These are phyloP conservation scores for Acanthopagrus latus DNA, from an alignment of 2,797 vertebrate species.

Conservation along the genomic window DNA sequence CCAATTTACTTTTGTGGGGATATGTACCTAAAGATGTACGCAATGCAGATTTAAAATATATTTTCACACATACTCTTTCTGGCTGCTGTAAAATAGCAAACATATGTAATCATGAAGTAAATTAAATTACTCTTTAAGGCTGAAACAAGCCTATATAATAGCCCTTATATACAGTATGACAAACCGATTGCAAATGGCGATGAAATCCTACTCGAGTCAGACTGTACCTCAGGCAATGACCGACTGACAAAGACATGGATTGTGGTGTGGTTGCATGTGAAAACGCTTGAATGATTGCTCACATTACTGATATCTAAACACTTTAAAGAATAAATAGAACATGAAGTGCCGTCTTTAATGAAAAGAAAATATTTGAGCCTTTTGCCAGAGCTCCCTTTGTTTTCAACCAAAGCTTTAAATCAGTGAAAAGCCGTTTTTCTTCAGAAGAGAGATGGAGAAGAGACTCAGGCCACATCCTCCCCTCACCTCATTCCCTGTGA, in stretches of 20 bases:
- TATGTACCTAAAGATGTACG: background rate
- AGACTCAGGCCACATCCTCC: constrained; percentile 39
- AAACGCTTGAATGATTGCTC: background rate
- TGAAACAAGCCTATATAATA: background rate
- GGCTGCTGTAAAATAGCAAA: background rate
- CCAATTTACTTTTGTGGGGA: background rate
- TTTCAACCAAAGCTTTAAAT: constrained; percentile 35
- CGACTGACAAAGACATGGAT: background rate
- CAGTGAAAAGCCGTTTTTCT: constrained; percentile 11
- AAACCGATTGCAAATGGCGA: background rate
- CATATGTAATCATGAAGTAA: background rate
- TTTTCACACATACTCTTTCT: background rate
- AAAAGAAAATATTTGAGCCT: constrained; percentile 10
- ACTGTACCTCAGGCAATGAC: background rate
- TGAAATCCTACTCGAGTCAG: background rate
- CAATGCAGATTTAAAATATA: background rate
- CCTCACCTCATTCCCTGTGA: constrained; percentile 57
- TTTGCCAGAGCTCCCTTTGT: constrained; percentile 7
- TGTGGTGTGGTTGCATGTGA: background rate
- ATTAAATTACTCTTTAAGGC: background rate
- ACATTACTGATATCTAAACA: background rate
- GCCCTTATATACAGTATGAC: background rate
- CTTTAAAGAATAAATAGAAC: background rate
- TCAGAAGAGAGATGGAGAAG: constrained; percentile 8
- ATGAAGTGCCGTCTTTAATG: background rate